Evolutionary conservation across 2,113 vertebrate species (phyloP).

Genomic region (Neogale vison): DNA sequence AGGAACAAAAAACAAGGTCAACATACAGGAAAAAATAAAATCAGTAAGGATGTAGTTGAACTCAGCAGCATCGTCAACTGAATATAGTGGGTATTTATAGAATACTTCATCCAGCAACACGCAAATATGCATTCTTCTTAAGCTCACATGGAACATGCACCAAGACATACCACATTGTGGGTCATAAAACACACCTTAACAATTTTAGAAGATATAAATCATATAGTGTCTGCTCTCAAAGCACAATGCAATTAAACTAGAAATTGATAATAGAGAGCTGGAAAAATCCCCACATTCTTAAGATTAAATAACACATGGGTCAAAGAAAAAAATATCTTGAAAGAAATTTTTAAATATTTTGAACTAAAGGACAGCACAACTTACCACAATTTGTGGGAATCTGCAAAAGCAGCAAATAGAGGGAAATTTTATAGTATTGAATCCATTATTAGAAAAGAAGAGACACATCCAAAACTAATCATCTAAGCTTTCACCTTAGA

Average conservation of each 20-base stretch:
- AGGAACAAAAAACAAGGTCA: background rate
- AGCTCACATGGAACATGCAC: background rate
- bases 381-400: background rate
- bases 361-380: background rate
- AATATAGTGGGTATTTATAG: background rate
- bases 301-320: background rate
- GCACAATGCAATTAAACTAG: background rate
- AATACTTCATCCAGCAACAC: background rate
- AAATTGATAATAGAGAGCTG: background rate
- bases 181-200: background rate
- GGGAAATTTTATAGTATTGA: background rate
- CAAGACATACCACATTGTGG: background rate
- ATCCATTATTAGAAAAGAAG: background rate
- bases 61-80: background rate
- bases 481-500: background rate
- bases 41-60: background rate
- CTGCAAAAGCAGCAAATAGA: background rate
- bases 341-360: background rate
- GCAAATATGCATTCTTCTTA: background rate
- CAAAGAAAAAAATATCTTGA: background rate
- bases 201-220: background rate
- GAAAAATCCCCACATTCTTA: background rate
- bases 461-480: background rate
- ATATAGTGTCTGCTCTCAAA: background rate
- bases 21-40: background rate